Evolutionary conservation across 2,113 vertebrate species (phyloP).

Genomic region (Brienomyrus brachyistius): DNA sequence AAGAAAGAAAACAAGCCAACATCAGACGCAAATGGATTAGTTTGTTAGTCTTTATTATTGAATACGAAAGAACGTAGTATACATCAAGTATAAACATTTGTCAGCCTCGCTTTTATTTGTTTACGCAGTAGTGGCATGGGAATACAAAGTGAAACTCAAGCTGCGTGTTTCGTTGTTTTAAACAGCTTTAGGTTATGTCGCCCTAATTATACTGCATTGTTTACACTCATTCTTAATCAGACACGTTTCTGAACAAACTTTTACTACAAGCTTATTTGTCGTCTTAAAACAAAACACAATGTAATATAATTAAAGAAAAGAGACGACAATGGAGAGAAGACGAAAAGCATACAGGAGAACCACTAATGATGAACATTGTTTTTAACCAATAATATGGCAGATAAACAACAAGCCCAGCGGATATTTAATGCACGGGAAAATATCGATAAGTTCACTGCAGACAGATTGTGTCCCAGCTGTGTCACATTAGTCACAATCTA

Average conservation of each 20-base stretch:
- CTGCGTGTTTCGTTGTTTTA: not conserved
- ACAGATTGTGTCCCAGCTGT: no score
- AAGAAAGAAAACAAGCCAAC: not conserved
- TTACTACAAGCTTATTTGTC: not conserved
- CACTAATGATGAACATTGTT: not conserved
- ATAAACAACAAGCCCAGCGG: no score
- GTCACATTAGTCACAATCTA: no score
- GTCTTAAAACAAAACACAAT: not conserved
- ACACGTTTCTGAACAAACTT: not conserved
- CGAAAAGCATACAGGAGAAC: not conserved
- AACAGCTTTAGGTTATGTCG: not conserved
- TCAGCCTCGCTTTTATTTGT: not conserved
- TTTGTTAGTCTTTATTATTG: not conserved
- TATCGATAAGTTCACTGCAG: not conserved
- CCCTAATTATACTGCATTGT: not conserved
- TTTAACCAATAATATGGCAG: no score
- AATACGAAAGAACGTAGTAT: no score
- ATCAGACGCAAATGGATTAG: not conserved
- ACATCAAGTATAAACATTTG: not conserved
- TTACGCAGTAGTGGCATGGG: not conserved
- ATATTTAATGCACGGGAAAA: no score
- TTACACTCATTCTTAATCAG: not conserved
- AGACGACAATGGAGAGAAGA: not conserved
- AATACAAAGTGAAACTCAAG: not conserved
- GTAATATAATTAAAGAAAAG: not conserved